phyloP scores from a whole-genome alignment of 2,113 vertebrate species.

The Apistogramma diplotaenia region DNA sequence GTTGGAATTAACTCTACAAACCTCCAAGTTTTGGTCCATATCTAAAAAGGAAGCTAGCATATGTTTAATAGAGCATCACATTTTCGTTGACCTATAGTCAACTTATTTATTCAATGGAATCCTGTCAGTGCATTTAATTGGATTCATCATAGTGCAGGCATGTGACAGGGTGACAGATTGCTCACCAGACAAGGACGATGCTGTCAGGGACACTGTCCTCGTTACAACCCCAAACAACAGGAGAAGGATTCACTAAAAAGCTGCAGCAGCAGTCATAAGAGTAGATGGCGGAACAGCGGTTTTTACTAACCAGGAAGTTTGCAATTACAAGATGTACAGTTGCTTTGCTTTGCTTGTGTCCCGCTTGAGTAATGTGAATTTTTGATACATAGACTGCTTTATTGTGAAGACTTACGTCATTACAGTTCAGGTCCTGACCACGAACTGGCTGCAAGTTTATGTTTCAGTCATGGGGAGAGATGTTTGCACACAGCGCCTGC shows the following conservation, averaged over 20 bases:
- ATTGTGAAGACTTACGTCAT: neutral
- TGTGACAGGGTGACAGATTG: slow-evolving; percentile 50
- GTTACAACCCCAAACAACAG: neutral
- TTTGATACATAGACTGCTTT: neutral
- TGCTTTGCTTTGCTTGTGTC: neutral
- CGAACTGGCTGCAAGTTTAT: too few relatives aligned
- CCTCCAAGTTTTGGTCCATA: too few relatives aligned
- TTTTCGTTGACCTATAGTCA: neutral
- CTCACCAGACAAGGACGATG: slow-evolving; percentile 35
- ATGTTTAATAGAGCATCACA: neutral
- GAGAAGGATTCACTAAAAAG: neutral
- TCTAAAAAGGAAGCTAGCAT: neutral
- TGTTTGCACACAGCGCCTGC: neutral
- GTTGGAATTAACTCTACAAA: too few relatives aligned
- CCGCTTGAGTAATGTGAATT: neutral
- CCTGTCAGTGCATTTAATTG: slow-evolving; percentile 17
- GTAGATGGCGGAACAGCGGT: too few relatives aligned
- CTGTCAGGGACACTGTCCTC: slow-evolving; percentile 19
- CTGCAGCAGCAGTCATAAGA: neutral
- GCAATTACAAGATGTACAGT: too few relatives aligned
- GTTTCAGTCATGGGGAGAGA: neutral
- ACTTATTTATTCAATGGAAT: neutral
- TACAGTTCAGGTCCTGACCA: neutral
- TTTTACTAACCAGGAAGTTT: neutral
- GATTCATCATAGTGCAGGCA: slow-evolving; percentile 33